Conservation (phyloP, 2,888 invertebrate genomes). For the Clunio marinus region DNA sequence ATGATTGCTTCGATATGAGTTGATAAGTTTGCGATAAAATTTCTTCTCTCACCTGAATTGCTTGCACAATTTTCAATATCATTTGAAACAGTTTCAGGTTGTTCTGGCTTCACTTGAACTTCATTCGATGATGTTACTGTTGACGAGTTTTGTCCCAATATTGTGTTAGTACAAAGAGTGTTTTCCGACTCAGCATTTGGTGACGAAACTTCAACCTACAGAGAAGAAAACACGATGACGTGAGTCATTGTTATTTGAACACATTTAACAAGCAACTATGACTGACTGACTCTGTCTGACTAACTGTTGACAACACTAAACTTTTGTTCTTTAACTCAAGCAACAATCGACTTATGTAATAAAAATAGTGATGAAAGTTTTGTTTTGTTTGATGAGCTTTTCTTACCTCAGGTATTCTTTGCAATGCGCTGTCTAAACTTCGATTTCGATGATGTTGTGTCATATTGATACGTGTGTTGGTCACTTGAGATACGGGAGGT, state of each 20-base stretch:
- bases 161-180: constrained; percentile 51
- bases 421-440: constrained; percentile 83
- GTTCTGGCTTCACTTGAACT: not conserved
- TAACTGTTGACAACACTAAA: too few species aligned
- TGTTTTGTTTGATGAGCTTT: not conserved
- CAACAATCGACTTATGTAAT: too few species aligned
- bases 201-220: constrained; percentile 52
- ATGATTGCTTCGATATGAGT: too few species aligned
- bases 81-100: not conserved
- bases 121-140: not conserved
- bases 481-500: constrained; percentile 52
- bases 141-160: constrained; percentile 48
- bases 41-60: constrained; percentile 9
- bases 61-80: not conserved
- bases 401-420: constrained; percentile 76
- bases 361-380: too few species aligned
- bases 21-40: constrained; percentile 1
- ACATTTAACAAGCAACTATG: not conserved
- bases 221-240: not conserved
- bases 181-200: constrained; percentile 52
- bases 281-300: constrained; percentile 5
- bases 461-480: constrained; percentile 51
- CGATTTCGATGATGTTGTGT: constrained; percentile 81
- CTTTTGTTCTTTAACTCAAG: not conserved
- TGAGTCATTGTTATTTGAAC: not conserved